Percentiles rank a stretch among this genome's conserved stretches.
Evolutionary conservation across 2,888 invertebrate genomes (phyloP).

Genomic region (Pherbina coryleti): DNA sequence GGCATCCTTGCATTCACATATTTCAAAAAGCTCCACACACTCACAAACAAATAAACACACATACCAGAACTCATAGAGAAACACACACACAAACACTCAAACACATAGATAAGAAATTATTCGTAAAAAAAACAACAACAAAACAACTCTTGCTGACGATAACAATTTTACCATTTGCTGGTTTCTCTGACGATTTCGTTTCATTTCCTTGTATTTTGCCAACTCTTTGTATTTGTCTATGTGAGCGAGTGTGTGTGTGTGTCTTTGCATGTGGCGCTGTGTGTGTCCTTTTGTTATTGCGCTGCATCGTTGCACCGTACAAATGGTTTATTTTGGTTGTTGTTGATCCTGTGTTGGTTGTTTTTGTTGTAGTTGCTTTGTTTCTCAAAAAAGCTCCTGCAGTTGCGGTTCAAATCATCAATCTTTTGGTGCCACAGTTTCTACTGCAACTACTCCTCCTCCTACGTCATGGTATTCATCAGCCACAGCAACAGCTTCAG

Average conservation of each 20-base stretch:
- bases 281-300: slow-evolving; percentile 15
- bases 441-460: not conserved
- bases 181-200: slow-evolving; percentile 31
- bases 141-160: slow-evolving; percentile 30
- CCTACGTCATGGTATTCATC: not conserved
- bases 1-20: slow-evolving; percentile 12
- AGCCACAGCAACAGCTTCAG: not conserved
- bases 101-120: not conserved
- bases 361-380: not conserved
- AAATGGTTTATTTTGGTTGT: not conserved
- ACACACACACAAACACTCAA: not conserved
- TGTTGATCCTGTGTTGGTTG: not conserved
- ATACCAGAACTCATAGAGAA: not conserved
- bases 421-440: slow-evolving; percentile 12
- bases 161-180: slow-evolving; percentile 34
- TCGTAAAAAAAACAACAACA: not conserved
- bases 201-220: not conserved
- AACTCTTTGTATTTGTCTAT: slow-evolving; percentile 1
- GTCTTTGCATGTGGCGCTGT: not conserved
- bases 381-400: slow-evolving; percentile 19
- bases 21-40: slow-evolving; percentile 13
- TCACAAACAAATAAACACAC: not conserved
- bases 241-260: slow-evolving; percentile 4
- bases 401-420: slow-evolving; percentile 31
- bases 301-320: not conserved